These are phyloP conservation scores for Acanthoscelides obtectus DNA, from an alignment of 2,888 invertebrate genomes.

Conservation along the genomic window DNA sequence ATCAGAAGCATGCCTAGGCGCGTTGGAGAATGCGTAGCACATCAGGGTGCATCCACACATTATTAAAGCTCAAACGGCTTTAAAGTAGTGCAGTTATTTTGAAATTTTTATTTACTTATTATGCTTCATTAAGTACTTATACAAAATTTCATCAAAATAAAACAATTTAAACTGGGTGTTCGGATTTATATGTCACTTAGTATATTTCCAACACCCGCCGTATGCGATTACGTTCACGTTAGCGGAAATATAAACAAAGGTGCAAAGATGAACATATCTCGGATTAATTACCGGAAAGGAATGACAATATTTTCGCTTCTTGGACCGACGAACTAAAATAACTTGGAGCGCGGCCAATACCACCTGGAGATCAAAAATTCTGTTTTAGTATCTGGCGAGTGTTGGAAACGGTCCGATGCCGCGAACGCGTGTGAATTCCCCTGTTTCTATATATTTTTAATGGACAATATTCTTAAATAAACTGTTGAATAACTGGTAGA, in stretches of 20 bases:
- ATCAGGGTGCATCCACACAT: too few relatives aligned
- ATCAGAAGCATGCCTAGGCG: too few relatives aligned
- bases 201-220: too few relatives aligned
- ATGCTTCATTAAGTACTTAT: too few relatives aligned
- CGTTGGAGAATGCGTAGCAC: too few relatives aligned
- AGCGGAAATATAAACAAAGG: background rate
- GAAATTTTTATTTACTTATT: too few relatives aligned
- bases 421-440: background rate
- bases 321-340: background rate
- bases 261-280: background rate
- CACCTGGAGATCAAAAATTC: background rate
- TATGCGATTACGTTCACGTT: too few relatives aligned
- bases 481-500: background rate
- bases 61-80: too few relatives aligned
- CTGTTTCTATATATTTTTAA: background rate
- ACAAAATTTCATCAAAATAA: too few relatives aligned
- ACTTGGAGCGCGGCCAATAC: background rate
- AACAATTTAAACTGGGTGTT: too few relatives aligned
- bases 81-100: too few relatives aligned
- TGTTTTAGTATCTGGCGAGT: background rate
- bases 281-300: background rate
- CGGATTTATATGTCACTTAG: too few relatives aligned
- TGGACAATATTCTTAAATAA: background rate
- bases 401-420: background rate
- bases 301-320: background rate